Evolutionary conservation across 1,140 invertebrate species (phyloP).

Genomic region (Drosophila trapezifrons): DNA sequence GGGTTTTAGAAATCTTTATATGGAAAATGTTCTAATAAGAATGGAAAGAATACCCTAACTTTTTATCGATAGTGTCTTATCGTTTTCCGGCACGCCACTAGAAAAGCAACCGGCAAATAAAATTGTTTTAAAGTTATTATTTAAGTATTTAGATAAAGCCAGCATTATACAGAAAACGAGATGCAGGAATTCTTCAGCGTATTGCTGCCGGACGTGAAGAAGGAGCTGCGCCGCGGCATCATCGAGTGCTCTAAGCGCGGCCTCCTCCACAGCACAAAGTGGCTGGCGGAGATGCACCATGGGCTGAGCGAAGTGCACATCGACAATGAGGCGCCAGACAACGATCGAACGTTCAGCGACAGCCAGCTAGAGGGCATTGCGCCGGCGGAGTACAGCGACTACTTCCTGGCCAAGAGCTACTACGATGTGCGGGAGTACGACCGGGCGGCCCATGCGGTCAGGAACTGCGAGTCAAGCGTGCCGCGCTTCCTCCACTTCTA

Average conservation of each 20-base stretch:
- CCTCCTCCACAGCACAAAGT: conserved; percentile 87
- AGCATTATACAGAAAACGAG: not conserved
- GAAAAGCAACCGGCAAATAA: conserved; percentile 54
- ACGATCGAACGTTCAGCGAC: conserved; percentile 68
- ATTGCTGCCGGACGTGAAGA: conserved; percentile 72
- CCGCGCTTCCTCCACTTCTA: conserved; percentile 94
- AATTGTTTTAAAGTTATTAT: conserved; percentile 38
- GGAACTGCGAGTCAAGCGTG: conserved; percentile 87
- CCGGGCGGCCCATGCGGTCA: conserved; percentile 93
- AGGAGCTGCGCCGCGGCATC: conserved; percentile 72
- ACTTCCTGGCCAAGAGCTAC: conserved; percentile 93
- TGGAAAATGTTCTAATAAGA: not conserved
- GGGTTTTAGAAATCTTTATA: not conserved
- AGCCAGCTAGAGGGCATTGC: conserved; percentile 74
- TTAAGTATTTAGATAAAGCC: not conserved
- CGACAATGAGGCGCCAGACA: conserved; percentile 82
- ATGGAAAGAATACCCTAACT: not conserved
- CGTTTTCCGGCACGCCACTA: conserved; percentile 10
- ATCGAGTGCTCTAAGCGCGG: conserved; percentile 83
- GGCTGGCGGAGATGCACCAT: conserved; percentile 93
- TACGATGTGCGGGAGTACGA: conserved; percentile 97
- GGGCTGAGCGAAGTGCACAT: conserved; percentile 89
- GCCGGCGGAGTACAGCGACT: conserved; percentile 89
- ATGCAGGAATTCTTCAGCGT: conserved; percentile 76
- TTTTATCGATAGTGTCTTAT: not conserved